These are phyloP conservation scores for Germaria angustata DNA, from an alignment of 2,888 invertebrate species.

Conservation along the genomic window DNA sequence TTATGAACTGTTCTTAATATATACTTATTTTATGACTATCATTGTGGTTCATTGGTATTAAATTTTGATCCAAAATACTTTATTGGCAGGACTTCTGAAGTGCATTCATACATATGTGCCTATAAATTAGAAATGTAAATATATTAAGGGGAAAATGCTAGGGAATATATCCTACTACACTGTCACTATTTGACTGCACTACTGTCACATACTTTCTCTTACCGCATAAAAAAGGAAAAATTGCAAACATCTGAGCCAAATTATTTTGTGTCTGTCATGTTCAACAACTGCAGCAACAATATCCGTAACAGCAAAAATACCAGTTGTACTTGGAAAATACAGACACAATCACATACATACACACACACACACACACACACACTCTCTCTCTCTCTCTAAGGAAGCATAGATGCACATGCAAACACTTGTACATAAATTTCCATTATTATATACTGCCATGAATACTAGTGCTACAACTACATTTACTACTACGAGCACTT, in stretches of 20 bases:
- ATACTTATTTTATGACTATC: no score
- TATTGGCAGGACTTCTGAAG: no score
- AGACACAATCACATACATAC: neutral
- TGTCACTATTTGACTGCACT: constrained; percentile 2
- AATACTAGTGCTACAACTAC: constrained; percentile 13
- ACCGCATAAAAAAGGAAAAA: constrained; percentile 60
- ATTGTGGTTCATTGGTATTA: no score
- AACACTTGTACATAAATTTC: constrained; percentile 22
- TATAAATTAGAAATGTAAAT: no score
- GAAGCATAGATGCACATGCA: neutral
- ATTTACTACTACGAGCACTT: constrained; percentile 30
- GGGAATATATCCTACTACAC: neutral
- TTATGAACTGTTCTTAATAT: no score
- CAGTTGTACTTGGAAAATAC: constrained; percentile 41
- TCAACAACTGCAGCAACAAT: constrained; percentile 68
- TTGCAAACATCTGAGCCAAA: constrained; percentile 70
- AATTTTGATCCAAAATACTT: no score
- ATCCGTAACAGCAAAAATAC: constrained; percentile 62
- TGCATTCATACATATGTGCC: no score
- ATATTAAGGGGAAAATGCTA: neutral
- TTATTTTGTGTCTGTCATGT: constrained; percentile 69
- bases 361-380: neutral
- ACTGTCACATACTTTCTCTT: constrained; percentile 54
- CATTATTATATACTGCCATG: constrained; percentile 41
- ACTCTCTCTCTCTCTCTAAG: neutral